A percentile compares a stretch with the other conserved stretches of the same genome.
Conservation (phyloP, 2,797 vertebrate species). For the Sphenopsis melanotis region DNA sequence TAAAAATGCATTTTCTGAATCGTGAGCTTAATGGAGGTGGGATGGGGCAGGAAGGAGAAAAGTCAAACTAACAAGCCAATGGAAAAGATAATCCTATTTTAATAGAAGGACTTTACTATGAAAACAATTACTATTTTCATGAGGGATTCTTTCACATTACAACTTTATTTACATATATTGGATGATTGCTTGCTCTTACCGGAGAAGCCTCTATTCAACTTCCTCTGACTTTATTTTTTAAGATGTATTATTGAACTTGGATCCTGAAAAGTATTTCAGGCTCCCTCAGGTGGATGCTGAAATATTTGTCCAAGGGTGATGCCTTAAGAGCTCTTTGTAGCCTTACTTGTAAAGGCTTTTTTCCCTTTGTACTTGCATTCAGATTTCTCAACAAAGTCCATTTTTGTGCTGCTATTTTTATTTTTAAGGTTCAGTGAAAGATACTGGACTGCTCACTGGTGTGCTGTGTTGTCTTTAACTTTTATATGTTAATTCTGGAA, state of each 20-base stretch:
- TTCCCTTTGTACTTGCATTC: neutral
- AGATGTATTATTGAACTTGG: neutral
- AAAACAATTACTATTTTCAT: neutral
- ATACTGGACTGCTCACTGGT: neutral
- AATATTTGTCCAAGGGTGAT: neutral
- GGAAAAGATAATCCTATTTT: neutral
- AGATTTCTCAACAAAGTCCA: neutral
- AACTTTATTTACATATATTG: neutral
- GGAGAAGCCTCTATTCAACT: neutral
- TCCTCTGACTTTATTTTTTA: neutral
- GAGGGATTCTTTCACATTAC: neutral
- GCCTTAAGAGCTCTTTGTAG: neutral
- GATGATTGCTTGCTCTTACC: neutral
- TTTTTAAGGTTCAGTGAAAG: constrained; percentile 3
- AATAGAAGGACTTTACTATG: neutral
- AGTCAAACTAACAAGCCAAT: neutral
- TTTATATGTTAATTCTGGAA: constrained; percentile 2
- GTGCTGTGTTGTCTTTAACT: neutral
- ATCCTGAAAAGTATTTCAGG: neutral
- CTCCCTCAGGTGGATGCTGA: neutral
- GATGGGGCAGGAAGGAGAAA: neutral
- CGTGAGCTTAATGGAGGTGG: rapidly evolving
- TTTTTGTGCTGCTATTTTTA: neutral
- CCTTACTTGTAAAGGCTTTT: neutral
- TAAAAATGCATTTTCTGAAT: neutral